These are phyloP conservation scores for Exocentrus adspersus DNA, from an alignment of 2,888 invertebrate genomes.

Conservation along the genomic window DNA sequence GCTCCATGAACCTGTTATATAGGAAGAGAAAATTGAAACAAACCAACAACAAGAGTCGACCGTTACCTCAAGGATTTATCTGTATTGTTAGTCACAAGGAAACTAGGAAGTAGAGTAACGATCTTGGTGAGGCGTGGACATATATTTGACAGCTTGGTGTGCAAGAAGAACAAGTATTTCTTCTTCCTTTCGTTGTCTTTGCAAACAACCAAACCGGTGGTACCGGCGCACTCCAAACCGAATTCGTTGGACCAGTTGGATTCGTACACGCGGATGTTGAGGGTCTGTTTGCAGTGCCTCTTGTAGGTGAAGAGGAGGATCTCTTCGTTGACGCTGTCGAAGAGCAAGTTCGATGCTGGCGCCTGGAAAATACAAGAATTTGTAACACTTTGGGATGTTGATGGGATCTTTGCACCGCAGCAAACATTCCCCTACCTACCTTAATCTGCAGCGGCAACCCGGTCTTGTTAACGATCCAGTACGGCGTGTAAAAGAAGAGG, in stretches of 20 bases:
- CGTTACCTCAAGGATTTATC: constrained; percentile 65
- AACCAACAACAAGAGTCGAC: no score
- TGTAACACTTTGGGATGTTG: no score
- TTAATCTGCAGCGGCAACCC: constrained; percentile 83
- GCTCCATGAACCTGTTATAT: constrained; percentile 83
- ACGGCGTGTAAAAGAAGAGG: constrained; percentile 79
- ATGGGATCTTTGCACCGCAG: no score
- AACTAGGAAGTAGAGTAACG: constrained; percentile 81
- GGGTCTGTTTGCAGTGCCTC: constrained; percentile 65
- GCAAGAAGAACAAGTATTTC: constrained; percentile 78
- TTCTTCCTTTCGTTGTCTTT: constrained; percentile 77
- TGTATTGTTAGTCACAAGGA: constrained; percentile 79
- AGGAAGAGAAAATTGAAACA: no score
- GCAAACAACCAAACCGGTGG: constrained; percentile 79
- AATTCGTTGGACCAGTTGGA: constrained; percentile 75
- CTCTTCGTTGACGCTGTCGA: constrained; percentile 68
- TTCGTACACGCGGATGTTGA: constrained; percentile 70
- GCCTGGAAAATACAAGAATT: constrained; percentile 63
- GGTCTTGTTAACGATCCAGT: constrained; percentile 91
- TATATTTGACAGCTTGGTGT: constrained; percentile 74
- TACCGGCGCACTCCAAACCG: constrained; percentile 76
- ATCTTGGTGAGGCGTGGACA: constrained; percentile 82
- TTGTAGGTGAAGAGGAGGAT: constrained; percentile 77
- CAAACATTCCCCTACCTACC: constrained; percentile 68
- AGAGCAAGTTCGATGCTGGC: constrained; percentile 70